Percentiles rank a stretch among this genome's conserved stretches.
These are phyloP conservation scores for Taurulus bubalis DNA, from an alignment of 2,113 vertebrate genomes.

Conservation along the genomic window DNA sequence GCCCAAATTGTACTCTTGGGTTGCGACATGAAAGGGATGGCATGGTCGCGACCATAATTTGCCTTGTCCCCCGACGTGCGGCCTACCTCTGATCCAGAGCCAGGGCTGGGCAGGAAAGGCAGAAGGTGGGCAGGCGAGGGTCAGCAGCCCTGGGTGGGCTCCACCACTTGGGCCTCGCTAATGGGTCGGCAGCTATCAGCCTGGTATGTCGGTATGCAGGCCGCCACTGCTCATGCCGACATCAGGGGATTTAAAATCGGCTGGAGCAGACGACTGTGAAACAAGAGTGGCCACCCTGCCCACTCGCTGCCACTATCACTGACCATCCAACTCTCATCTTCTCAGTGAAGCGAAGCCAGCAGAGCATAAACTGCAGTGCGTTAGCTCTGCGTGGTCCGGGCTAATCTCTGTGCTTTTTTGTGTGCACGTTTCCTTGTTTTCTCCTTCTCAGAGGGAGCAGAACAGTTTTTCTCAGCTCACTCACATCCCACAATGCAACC, in stretches of 20 bases:
- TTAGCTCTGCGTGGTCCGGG: conserved; percentile 52
- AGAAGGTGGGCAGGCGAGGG: conserved; percentile 78
- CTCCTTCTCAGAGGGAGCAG: conserved; percentile 59
- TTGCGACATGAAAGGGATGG: conserved; percentile 82
- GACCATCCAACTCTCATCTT: conserved; percentile 42
- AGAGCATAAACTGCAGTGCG: conserved; percentile 27
- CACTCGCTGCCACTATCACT: conserved; percentile 35
- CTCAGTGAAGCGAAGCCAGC: conserved; percentile 40
- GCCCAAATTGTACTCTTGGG: conserved; percentile 82
- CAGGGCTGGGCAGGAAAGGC: conserved; percentile 75
- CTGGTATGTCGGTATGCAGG: conserved; percentile 82
- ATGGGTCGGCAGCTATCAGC: conserved; percentile 79
- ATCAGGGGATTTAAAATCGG: conserved; percentile 67
- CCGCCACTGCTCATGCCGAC: conserved; percentile 53
- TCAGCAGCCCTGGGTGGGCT: conserved; percentile 82
- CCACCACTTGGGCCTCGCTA: conserved; percentile 67
- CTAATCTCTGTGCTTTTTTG: conserved; percentile 54
- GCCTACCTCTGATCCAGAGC: conserved; percentile 81
- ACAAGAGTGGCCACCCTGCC: conserved; percentile 26
- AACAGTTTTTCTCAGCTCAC: conserved; percentile 54
- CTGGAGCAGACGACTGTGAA: conserved; percentile 22
- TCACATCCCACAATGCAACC: conserved; percentile 70
- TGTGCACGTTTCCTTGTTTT: conserved; percentile 62
- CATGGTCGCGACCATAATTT: conserved; percentile 76
- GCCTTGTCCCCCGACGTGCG: conserved; percentile 76